A percentile compares a stretch with the other conserved stretches of the same genome.
phyloP scores from a whole-genome alignment of 2,113 vertebrate species.

The Poeciliopsis occidentalis region DNA sequence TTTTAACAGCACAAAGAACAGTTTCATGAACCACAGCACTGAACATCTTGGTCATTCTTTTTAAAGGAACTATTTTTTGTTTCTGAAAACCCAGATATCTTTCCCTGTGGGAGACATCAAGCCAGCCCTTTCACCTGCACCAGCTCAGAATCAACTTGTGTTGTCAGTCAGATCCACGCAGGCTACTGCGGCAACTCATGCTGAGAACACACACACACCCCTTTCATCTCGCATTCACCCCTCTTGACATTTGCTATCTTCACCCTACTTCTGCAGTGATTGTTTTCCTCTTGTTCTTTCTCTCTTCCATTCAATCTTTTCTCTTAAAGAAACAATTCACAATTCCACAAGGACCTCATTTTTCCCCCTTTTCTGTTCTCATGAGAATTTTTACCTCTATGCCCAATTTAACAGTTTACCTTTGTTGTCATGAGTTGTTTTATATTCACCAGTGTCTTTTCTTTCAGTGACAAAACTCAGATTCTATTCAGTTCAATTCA shows the following conservation, averaged over 20 bases:
- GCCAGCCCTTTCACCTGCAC: slow-evolving; percentile 24
- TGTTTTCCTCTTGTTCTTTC: slow-evolving; percentile 14
- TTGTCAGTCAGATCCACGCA: slow-evolving; percentile 24
- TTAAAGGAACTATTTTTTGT: slow-evolving; percentile 1
- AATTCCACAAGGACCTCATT: slow-evolving; percentile 34
- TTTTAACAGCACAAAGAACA: background rate
- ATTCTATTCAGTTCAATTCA: no score
- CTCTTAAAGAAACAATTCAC: slow-evolving; percentile 27
- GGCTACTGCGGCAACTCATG: slow-evolving; percentile 12
- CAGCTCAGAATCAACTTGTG: slow-evolving; percentile 24
- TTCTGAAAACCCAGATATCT: slow-evolving; percentile 14
- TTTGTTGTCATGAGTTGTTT: no score
- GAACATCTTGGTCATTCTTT: background rate
- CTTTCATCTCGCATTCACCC: slow-evolving; percentile 26
- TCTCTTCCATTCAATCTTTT: slow-evolving; percentile 9
- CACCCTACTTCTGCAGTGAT: background rate
- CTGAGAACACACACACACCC: slow-evolving; percentile 5
- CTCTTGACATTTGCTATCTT: slow-evolving; percentile 34
- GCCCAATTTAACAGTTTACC: no score
- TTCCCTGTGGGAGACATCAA: slow-evolving; percentile 41
- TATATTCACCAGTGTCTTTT: no score
- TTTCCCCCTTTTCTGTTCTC: slow-evolving; percentile 26
- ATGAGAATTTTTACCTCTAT: no score
- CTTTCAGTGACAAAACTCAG: no score
- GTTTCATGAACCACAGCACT: background rate